These are phyloP conservation scores for Drosophila eugracilis DNA, from an alignment of 1,140 invertebrate species.

Conservation along the genomic window DNA sequence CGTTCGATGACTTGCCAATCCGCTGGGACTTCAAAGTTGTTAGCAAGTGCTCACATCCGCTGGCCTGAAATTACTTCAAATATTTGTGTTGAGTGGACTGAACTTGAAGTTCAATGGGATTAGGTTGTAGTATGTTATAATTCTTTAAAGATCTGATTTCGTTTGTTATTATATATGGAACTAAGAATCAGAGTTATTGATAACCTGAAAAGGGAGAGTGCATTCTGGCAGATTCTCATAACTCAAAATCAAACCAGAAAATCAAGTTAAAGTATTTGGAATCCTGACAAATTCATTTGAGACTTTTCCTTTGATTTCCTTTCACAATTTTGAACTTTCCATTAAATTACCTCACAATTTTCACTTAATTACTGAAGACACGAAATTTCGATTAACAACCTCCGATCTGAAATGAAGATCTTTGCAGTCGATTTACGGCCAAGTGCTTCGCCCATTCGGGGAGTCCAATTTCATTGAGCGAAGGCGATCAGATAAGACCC, in stretches of 20 bases:
- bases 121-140: too few species aligned
- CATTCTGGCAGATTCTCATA: too few species aligned
- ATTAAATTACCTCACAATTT: slow-evolving; percentile 16
- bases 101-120: slow-evolving; percentile 17
- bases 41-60: slow-evolving; percentile 31
- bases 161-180: too few species aligned
- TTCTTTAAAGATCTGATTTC: too few species aligned
- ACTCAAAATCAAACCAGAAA: too few species aligned
- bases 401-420: slow-evolving; percentile 20
- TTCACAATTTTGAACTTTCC: slow-evolving; percentile 21
- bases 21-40: slow-evolving; percentile 7
- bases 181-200: too few species aligned
- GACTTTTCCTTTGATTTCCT: neutral
- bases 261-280: neutral
- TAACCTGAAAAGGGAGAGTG: too few species aligned
- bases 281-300: too few species aligned
- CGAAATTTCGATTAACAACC: slow-evolving; percentile 22
- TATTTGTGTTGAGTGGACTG: slow-evolving; percentile 4
- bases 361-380: slow-evolving; percentile 10
- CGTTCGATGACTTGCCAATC: slow-evolving; percentile 58
- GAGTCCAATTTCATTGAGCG: slow-evolving; percentile 34
- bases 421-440: slow-evolving; percentile 3
- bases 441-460: slow-evolving; percentile 16
- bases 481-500: slow-evolving; percentile 36
- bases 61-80: slow-evolving; percentile 13